Evolutionary conservation across 2,797 vertebrate species (phyloP).

Genomic region (Sebastiscus tertius): DNA sequence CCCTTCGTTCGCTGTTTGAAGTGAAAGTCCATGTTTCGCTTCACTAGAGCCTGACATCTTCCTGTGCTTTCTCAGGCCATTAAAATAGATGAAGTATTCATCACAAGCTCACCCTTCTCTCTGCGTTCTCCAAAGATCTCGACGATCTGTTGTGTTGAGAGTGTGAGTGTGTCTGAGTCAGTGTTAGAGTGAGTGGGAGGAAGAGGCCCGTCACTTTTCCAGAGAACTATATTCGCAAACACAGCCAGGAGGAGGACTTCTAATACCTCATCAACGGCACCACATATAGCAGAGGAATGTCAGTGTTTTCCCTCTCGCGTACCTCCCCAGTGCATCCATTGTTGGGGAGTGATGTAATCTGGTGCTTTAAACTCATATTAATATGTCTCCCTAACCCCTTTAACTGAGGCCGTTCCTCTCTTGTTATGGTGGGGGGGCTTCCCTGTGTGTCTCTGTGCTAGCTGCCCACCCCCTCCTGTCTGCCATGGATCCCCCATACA

Average conservation of each 20-base stretch:
- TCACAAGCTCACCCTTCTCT: slow-evolving; percentile 46
- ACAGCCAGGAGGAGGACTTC: slow-evolving; percentile 50
- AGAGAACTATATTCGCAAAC: slow-evolving; percentile 60
- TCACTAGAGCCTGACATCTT: slow-evolving; percentile 71
- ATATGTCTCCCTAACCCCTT: slow-evolving; percentile 63
- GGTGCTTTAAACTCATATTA: slow-evolving; percentile 74
- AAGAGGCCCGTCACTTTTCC: slow-evolving; percentile 45
- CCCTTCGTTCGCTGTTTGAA: slow-evolving; percentile 60
- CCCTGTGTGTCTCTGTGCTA: slow-evolving; percentile 36
- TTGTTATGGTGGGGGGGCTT: slow-evolving; percentile 66
- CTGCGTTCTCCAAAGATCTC: slow-evolving; percentile 39
- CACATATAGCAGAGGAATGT: slow-evolving; percentile 70
- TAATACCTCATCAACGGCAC: slow-evolving; percentile 64
- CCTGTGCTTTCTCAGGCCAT: slow-evolving; percentile 74
- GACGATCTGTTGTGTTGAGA: slow-evolving; percentile 47
- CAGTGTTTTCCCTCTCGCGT: slow-evolving; percentile 52
- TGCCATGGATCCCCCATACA: slow-evolving; percentile 53
- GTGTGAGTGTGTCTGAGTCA: slow-evolving; percentile 30
- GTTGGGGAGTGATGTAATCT: slow-evolving; percentile 77
- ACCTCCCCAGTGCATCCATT: slow-evolving; percentile 73
- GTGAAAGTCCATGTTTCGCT: slow-evolving; percentile 69
- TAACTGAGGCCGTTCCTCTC: slow-evolving; percentile 50
- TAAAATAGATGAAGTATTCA: slow-evolving; percentile 77
- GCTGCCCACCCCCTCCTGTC: slow-evolving; percentile 23
- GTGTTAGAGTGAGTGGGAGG: slow-evolving; percentile 33